Conservation (phyloP, 2,113 vertebrate genomes). For the Leptobrachium ailaonicum region DNA sequence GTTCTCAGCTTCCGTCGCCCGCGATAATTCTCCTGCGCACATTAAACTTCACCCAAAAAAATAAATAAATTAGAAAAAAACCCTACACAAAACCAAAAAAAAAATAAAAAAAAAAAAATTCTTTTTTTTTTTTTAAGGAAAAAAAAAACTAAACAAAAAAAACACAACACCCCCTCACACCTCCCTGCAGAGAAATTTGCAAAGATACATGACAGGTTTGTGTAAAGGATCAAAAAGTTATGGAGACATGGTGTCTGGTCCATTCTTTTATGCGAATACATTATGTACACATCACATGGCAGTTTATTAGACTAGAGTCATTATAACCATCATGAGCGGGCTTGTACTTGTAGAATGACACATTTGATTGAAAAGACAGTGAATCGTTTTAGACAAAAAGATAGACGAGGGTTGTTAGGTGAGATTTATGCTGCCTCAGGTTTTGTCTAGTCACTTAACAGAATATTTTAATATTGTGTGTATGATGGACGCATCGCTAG, state of each 20-base stretch:
- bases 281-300: slow-evolving; percentile 58
- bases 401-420: slow-evolving; percentile 54
- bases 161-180: slow-evolving; percentile 5
- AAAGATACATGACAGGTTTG: slow-evolving; percentile 48
- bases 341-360: slow-evolving; percentile 53
- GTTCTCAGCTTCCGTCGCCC: background rate
- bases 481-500: slow-evolving; percentile 34
- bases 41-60: slow-evolving; percentile 39
- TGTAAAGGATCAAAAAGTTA: slow-evolving; percentile 42
- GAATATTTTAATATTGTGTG: slow-evolving; percentile 10
- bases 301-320: slow-evolving; percentile 56
- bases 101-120: too few relatives aligned
- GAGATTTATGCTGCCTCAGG: slow-evolving; percentile 52
- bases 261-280: slow-evolving; percentile 56
- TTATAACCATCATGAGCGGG: slow-evolving; percentile 34
- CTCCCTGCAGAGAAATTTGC: slow-evolving; percentile 40
- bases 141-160: background rate
- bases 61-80: too few relatives aligned
- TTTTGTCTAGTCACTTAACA: slow-evolving; percentile 41
- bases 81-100: too few relatives aligned
- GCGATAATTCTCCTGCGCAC: slow-evolving; percentile 35
- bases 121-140: too few relatives aligned
- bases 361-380: slow-evolving; percentile 46
- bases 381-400: slow-evolving; percentile 56
- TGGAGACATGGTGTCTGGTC: slow-evolving; percentile 44